Conservation (phyloP, 2,113 vertebrate genomes). For the Callipepla californica region DNA sequence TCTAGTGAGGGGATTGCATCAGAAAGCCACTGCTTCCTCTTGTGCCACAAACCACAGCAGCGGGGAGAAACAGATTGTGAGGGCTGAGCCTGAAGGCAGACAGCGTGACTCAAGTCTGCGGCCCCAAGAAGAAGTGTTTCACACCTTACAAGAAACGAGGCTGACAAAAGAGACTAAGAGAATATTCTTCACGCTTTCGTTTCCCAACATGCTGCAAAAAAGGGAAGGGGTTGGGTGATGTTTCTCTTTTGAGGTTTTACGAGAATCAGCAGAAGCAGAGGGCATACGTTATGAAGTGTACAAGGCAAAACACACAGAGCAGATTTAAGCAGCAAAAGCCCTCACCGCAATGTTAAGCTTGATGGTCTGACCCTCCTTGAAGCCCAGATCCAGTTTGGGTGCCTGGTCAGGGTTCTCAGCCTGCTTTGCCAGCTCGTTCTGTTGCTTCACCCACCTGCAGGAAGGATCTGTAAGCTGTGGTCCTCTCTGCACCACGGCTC, state of each 20-base stretch:
- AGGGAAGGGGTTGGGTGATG: not conserved
- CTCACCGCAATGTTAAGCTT: constrained; percentile 95
- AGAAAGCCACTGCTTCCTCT: not conserved
- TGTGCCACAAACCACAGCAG: not conserved
- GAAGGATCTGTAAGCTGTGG: not conserved
- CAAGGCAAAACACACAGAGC: rapidly evolving
- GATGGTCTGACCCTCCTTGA: constrained; percentile 98
- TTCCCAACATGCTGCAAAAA: not conserved
- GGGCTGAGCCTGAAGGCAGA: not conserved
- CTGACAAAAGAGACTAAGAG: not conserved
- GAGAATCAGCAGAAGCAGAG: not conserved
- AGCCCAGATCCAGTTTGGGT: constrained; percentile 92
- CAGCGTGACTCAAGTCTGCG: too few species aligned
- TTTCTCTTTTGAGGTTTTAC: not conserved
- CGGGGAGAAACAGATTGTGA: not conserved
- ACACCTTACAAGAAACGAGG: not conserved
- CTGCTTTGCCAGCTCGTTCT: constrained; percentile 88
- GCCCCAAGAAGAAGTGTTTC: not conserved
- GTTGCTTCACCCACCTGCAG: constrained; percentile 94
- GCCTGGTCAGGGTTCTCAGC: constrained; percentile 78
- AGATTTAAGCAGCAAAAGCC: not conserved
- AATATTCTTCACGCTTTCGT: not conserved
- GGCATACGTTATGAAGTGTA: not conserved
- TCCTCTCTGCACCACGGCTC: not conserved
- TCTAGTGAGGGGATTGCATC: rapidly evolving